These are phyloP conservation scores for Oophaga pumilio DNA, from an alignment of 2,113 vertebrate species.

Conservation along the genomic window DNA sequence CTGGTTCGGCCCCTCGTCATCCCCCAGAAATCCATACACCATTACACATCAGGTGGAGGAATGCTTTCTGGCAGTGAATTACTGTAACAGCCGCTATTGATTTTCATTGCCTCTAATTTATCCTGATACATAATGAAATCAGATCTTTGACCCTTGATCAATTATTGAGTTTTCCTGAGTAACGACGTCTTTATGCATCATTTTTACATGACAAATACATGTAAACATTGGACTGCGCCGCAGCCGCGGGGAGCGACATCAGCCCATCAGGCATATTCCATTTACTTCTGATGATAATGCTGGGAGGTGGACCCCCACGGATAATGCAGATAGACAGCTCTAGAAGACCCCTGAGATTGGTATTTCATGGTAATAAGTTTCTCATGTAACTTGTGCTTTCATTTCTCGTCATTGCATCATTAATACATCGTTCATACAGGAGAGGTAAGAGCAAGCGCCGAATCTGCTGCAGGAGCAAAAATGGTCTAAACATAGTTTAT, in stretches of 20 bases:
- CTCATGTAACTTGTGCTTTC: too few relatives aligned
- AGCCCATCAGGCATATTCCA: neutral
- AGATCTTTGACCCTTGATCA: slow-evolving; percentile 41
- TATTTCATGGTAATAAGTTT: too few relatives aligned
- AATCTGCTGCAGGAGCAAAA: too few relatives aligned
- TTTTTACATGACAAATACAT: slow-evolving; percentile 40
- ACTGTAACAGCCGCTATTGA: slow-evolving; percentile 46
- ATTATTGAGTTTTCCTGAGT: slow-evolving; percentile 45
- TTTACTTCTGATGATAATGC: neutral
- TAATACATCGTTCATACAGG: too few relatives aligned
- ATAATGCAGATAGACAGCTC: too few relatives aligned
- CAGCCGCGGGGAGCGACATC: neutral
- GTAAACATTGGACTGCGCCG: neutral
- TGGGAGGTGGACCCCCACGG: too few relatives aligned
- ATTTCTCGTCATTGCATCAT: too few relatives aligned
- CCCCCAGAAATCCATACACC: slow-evolving; percentile 47
- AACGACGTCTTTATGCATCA: slow-evolving; percentile 35
- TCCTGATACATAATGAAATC: slow-evolving; percentile 48
- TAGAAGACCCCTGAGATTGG: too few relatives aligned
- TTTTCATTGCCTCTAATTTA: slow-evolving; percentile 40
- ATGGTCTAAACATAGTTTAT: too few relatives aligned
- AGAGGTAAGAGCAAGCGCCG: too few relatives aligned
- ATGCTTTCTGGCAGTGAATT: slow-evolving; percentile 37
- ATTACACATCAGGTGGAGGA: slow-evolving; percentile 46
- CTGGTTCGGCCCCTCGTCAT: slow-evolving; percentile 4